Percentiles rank a stretch among this genome's conserved stretches.
These are phyloP conservation scores for Ursus arctos DNA, from an alignment of 2,113 vertebrate species.

Conservation along the genomic window DNA sequence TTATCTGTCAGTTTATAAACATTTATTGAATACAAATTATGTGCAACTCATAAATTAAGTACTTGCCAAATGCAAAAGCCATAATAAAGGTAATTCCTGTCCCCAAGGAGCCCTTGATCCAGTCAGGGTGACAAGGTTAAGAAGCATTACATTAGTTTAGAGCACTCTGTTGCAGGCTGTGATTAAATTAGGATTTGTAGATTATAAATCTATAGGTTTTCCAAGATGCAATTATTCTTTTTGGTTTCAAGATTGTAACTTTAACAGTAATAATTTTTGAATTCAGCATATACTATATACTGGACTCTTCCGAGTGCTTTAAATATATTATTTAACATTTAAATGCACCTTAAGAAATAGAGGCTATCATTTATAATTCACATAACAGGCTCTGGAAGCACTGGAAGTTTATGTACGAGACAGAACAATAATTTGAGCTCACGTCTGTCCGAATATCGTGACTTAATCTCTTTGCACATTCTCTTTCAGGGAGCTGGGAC, in stretches of 20 bases:
- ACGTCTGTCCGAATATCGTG: neutral
- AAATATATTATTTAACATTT: neutral
- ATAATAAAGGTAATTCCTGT: neutral
- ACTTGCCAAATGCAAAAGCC: neutral
- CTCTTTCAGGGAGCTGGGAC: neutral
- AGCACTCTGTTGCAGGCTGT: neutral
- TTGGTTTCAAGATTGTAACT: neutral
- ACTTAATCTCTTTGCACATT: neutral
- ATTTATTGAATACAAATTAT: neutral
- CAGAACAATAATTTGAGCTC: neutral
- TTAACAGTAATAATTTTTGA: neutral
- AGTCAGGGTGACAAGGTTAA: neutral
- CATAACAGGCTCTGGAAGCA: neutral
- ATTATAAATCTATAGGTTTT: neutral
- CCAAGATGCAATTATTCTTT: slow-evolving; percentile 1
- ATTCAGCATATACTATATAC: neutral
- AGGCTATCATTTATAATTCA: slow-evolving; percentile 9
- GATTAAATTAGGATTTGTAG: neutral
- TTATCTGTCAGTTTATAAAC: neutral
- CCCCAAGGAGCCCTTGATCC: neutral
- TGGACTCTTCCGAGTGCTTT: neutral
- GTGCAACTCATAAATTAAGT: neutral
- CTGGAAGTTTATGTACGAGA: neutral
- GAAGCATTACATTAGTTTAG: neutral
- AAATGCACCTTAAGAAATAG: neutral